Evolutionary conservation across 1,140 invertebrate genomes (phyloP), one percentile per base, ranked within the genome.

Genomic region (Cheumatopsyche charites): DNA sequence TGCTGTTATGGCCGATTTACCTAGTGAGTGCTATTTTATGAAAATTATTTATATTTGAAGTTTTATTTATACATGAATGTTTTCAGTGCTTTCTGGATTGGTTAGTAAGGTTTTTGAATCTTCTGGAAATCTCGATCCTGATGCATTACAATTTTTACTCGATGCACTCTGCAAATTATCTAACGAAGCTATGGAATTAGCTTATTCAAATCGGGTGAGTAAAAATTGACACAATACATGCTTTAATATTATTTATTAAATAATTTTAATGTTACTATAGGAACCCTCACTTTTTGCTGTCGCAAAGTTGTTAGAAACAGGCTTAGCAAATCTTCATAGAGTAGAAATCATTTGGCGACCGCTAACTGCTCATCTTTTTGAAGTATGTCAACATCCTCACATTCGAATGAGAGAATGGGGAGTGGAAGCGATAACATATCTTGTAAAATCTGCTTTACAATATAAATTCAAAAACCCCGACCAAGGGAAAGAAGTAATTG

Each of bases 261-360:
- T 58, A 58, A 26, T 13, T 9, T 1, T 29, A 23, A 13, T 17
- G 70, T 72, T 66, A 72, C 80, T 81, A 74, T 78, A 94, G 89
- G 97, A 98, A 82, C 97, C 97, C 21, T 98, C 96, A 0, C 82
- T 98, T 58, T 99, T 99, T 86, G 96, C 97, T 42, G 95, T 99
- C 6, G 97, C 97, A 1, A 99, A 99, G 85, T 84, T 99, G 12
- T 84, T 99, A 12, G 97, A 99, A 86, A 98, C 96, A 6, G 96
- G 96, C 7, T 81, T 98, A 23, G 95, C 97, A 0, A 99, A 99
- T 85, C 88, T 99, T 82, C 87, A 91, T 45, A 85, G 97, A 49
- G 93, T 99, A 25, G 94, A 98, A 81, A 93, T 98, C 5, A 87
- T 98, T 55, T 99, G 97, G 97, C 88, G 92, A 76, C 96, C 96